Base-by-base conservation (phyloP, 1,140 invertebrate species). In the Drosophila parabipectinata region DNA sequence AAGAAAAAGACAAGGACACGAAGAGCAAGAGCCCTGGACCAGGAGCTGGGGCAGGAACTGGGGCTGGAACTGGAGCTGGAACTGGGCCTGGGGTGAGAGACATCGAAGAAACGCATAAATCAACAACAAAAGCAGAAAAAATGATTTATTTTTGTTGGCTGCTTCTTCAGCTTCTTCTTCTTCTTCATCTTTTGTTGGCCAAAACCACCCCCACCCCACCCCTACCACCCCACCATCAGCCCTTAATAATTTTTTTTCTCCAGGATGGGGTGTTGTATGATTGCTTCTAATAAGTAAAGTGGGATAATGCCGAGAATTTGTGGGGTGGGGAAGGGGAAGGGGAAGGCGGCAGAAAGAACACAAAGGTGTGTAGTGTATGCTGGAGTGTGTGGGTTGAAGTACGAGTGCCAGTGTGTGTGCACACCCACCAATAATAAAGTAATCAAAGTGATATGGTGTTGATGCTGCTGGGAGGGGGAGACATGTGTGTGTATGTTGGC, bases 101-200 rank as follows among this genome's bases (percentile, higher is more conserved):
- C 83, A 88, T 88, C 83, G 83, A 88, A 88, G 68, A 88, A 83
- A 88, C 67, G 83, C 83, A 88, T 88, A 88, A 88, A 88, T 88
- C 83, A 88, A 88, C 83, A 88, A 88, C 83, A 88, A 88, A 88
- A 88, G 88, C 83, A 88, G 83, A 88, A 88, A 69, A 88, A 88
- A 88, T 88, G 83, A 88, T 88, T 88, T 88, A 88, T 88, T 79
- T 79, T 69, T 71, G 63, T 57, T 50, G 26, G 51, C 63, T 69
- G 30, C 63, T 30, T 15, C 63, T 69, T 68, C 62, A 67, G 62
- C 66, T 67, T 50, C 24, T 48, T 41, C 37, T 37, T 15, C n/a
- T 41, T 61, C 12, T 32, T 26, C 26, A 9, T 14, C 34, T 7
- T 28, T 28, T 28, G 26, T 28, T 28, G 34, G 9, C 30, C 21